Evolutionary conservation across 2,888 invertebrate genomes (phyloP).

Genomic region (Abrostola tripartita): DNA sequence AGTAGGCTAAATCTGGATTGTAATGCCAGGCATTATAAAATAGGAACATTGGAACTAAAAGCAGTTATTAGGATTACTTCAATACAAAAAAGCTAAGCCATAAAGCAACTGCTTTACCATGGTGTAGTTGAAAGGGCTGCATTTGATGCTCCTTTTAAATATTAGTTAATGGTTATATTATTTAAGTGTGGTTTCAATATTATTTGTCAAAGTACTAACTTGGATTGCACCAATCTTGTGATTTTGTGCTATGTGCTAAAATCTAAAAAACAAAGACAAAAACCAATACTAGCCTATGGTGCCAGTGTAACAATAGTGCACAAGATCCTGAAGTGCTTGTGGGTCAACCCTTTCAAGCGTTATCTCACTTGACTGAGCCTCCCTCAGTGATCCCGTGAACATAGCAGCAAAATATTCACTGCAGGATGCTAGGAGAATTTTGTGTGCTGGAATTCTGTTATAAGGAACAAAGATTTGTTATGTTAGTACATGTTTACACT

Average conservation of each 20-base stretch:
- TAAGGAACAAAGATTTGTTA: constrained; percentile 21
- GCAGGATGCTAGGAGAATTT: constrained; percentile 96
- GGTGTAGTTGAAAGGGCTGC: no score
- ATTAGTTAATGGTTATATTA: no score
- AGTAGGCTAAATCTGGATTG: no score
- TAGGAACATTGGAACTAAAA: no score
- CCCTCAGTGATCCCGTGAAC: constrained; percentile 96
- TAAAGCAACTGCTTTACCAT: no score
- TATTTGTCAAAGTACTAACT: neutral
- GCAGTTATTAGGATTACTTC: no score
- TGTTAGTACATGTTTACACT: neutral
- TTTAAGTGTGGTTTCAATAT: neutral
- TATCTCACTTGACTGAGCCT: constrained; percentile 94
- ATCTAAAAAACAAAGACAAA: neutral
- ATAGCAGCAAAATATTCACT: constrained; percentile 98
- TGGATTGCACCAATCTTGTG: neutral
- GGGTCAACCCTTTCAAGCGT: constrained; percentile 95
- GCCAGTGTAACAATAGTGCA: constrained; percentile 97
- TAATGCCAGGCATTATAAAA: no score
- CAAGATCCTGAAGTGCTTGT: constrained; percentile 94
- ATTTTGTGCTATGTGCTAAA: constrained; percentile 2
- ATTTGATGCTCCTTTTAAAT: no score
- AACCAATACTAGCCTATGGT: constrained; percentile 79
- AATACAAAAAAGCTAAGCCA: no score
- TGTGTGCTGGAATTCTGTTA: constrained; percentile 92